phyloP scores from a whole-genome alignment of 1,140 invertebrate genomes.

The Heliconius hewitsoni region DNA sequence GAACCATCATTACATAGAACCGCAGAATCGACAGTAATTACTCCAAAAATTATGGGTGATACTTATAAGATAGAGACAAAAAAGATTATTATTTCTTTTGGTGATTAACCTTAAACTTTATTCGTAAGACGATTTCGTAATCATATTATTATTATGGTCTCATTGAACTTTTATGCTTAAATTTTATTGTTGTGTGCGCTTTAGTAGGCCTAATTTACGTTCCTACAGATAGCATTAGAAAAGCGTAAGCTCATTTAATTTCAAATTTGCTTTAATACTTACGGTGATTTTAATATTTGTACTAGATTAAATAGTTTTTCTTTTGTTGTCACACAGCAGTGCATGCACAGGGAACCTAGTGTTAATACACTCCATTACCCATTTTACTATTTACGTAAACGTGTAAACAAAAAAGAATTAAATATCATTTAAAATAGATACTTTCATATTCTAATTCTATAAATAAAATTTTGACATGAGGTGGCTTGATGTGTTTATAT shows the following conservation, averaged over 20 bases:
- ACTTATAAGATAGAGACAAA: constrained; percentile 27
- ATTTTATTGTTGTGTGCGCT: background rate
- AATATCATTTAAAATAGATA: background rate
- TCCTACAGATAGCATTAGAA: background rate
- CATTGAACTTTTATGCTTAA: background rate
- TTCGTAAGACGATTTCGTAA: constrained; percentile 11
- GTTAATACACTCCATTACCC: no score
- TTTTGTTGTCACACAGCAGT: no score
- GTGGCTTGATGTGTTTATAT: background rate
- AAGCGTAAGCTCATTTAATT: no score
- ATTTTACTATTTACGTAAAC: no score
- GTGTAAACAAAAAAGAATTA: background rate
- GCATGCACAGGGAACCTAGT: no score
- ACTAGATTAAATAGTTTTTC: no score
- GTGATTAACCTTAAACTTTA: constrained; percentile 22
- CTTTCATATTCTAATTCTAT: background rate
- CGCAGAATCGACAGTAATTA: constrained; percentile 32
- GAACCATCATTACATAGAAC: constrained; percentile 26
- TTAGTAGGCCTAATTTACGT: constrained; percentile 3
- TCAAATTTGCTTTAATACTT: no score
- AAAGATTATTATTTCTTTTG: constrained; percentile 30
- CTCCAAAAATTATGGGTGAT: constrained; percentile 31
- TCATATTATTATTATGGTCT: background rate
- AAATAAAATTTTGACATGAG: background rate
- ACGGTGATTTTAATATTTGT: no score